phyloP scores from a whole-genome alignment of 2,888 invertebrate species.

The Zelleria hepariella region DNA sequence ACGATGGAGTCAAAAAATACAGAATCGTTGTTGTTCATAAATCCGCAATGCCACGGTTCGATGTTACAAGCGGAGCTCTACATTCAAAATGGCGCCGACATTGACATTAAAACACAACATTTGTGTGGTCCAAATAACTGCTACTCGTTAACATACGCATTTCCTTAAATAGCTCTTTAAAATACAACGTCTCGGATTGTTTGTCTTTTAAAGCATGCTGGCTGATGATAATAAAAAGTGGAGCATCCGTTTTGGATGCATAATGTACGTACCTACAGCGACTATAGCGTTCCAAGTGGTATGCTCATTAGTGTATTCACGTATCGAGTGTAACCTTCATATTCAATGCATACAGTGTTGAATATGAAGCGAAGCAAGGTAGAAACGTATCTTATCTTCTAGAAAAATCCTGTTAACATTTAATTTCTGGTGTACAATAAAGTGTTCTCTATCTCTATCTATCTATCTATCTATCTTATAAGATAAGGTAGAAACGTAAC shows the following conservation, averaged over 20 bases:
- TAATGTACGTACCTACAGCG: background rate
- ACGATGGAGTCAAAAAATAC: too few species aligned
- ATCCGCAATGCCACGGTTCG: background rate
- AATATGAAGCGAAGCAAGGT: too few species aligned
- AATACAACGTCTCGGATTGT: constrained; percentile 16
- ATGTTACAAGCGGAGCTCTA: background rate
- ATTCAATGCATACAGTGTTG: too few species aligned
- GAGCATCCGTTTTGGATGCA: background rate
- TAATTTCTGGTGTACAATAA: too few species aligned
- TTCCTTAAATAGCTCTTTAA: constrained; percentile 24
- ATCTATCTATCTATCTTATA: too few species aligned
- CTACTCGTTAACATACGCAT: constrained; percentile 5
- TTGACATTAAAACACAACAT: background rate
- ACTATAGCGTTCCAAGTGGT: background rate
- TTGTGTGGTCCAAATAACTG: background rate
- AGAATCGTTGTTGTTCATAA: too few species aligned
- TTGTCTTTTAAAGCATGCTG: background rate
- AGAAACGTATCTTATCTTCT: too few species aligned
- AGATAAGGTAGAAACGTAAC: too few species aligned
- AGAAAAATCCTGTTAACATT: too few species aligned
- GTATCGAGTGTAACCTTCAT: background rate
- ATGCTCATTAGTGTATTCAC: background rate
- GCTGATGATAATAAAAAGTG: background rate
- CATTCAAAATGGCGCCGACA: too few species aligned
- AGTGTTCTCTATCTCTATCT: too few species aligned